A percentile compares a stretch with the other conserved stretches of the same genome.
phyloP scores from a whole-genome alignment of 2,888 invertebrate species.

The Aplocera efformata region DNA sequence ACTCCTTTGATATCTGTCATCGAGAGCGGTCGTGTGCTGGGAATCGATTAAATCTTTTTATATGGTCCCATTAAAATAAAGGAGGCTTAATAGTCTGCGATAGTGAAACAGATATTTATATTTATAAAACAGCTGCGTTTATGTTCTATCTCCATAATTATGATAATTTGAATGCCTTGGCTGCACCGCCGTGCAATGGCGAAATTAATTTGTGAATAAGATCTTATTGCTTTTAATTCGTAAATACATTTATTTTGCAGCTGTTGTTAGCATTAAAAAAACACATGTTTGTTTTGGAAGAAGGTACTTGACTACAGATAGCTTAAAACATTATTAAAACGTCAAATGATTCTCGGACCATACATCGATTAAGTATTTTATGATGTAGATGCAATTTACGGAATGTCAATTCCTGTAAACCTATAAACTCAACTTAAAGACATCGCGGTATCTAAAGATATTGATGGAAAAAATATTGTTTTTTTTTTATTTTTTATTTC shows the following conservation, averaged over 20 bases:
- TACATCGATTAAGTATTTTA: no score
- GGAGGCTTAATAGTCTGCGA: conserved; percentile 57
- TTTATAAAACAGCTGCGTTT: conserved; percentile 42
- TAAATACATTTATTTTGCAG: conserved; percentile 5
- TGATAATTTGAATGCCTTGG: conserved; percentile 3
- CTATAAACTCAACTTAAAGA: no score
- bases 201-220: conserved; percentile 6
- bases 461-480: no score
- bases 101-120: conserved; percentile 30
- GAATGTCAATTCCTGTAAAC: no score
- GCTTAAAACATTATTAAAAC: no score
- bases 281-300: no score
- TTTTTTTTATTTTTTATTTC: no score
- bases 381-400: no score
- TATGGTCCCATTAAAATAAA: conserved; percentile 67
- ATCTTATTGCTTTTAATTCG: conserved; percentile 1
- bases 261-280: no score
- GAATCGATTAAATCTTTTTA: conserved; percentile 65
- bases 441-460: no score
- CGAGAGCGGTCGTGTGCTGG: conserved; percentile 57
- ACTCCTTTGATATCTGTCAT: conserved; percentile 74
- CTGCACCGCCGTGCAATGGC: not conserved
- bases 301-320: no score
- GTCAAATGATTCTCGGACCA: no score
- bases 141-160: conserved; percentile 16